Evolutionary conservation across 2,888 invertebrate species (phyloP), one percentile per base, ranked within the genome.

Genomic region (Drosophila affinis): DNA sequence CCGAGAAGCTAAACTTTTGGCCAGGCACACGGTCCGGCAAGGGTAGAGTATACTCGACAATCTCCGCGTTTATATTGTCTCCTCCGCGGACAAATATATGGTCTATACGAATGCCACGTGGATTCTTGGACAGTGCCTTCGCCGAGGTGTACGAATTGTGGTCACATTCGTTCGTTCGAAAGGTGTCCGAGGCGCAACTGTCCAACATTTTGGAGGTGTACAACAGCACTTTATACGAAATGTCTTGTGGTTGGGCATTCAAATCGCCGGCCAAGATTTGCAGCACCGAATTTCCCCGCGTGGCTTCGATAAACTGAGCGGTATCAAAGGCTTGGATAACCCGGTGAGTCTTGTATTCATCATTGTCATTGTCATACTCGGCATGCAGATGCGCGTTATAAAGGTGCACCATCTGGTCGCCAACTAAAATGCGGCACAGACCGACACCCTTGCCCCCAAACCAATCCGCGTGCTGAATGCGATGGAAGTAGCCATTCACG

Each of bases 401-500:
- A 65, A 99, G 93, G 92, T 98, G 96, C 59, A 99, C 93, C 57
- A 95, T 93, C 55, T 89, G 81, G 67, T 95, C 95, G 32, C 95
- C 93, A 68, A 95, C 93, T 79, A 94, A 93, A 48, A 98, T 93
- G 83, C 94, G 94, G 89, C 97, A 97, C 24, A 98, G 92, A 3
- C 97, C 98, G 47, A 98, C 95, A 12, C 98, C 98, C 93, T 99
- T 99, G 5, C 99, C 99, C 46, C 98, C 99, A 92, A 98, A 99
- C 99, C 99, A 99, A 92, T 99, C 99, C 0, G 98, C 99, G 91
- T 99, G 99, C 76, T 97, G 97, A 97, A 93, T 98, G 97, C 91
- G 87, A 79, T 91, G 91, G 51, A 98, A 96, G 90, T 98, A 99
- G 3, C 99, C 99, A 93, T 99, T 99, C n/a, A 99, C 93, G 18